These are phyloP conservation scores for Drosophila meridiana DNA, from an alignment of 2,888 invertebrate genomes.

Conservation along the genomic window DNA sequence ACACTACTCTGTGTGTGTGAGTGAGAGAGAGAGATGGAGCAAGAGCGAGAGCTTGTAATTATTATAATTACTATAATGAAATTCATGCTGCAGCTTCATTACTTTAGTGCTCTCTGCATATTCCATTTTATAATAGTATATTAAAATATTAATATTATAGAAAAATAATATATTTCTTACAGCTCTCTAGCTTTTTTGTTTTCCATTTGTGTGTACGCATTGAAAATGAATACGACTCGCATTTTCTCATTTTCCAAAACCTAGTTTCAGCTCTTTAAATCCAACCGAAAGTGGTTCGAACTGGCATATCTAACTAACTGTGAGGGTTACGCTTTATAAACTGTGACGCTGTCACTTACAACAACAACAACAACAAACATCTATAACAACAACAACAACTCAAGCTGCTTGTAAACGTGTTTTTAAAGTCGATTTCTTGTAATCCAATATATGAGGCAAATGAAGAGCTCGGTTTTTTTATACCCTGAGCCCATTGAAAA, in stretches of 20 bases:
- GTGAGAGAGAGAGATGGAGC: neutral
- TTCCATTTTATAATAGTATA: conserved; percentile 5
- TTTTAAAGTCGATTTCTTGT: conserved; percentile 64
- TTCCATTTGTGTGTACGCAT: conserved; percentile 51
- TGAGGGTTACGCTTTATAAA: conserved; percentile 60
- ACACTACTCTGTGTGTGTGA: neutral
- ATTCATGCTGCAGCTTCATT: conserved; percentile 22
- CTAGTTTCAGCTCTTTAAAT: conserved; percentile 57
- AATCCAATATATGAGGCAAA: conserved; percentile 58
- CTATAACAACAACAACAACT: conserved; percentile 21
- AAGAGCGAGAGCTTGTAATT: conserved; percentile 36
- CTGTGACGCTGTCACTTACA: conserved; percentile 34
- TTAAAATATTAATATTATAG: conserved; percentile 29
- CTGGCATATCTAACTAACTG: conserved; percentile 62
- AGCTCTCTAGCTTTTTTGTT: conserved; percentile 22
- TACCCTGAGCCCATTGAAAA: too few relatives aligned
- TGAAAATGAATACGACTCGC: conserved; percentile 22
- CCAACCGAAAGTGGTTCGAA: conserved; percentile 75
- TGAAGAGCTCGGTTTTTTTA: conserved; percentile 30
- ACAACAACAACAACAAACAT: conserved; percentile 16
- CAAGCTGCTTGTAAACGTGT: conserved; percentile 53
- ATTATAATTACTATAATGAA: conserved; percentile 60
- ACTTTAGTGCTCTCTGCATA: neutral
- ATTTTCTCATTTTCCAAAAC: conserved; percentile 36
- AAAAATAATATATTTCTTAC: conserved; percentile 32